A percentile compares a stretch with the other conserved stretches of the same genome.
Conservation (phyloP, 2,888 invertebrate species). For the Acrobeloides nanus region DNA sequence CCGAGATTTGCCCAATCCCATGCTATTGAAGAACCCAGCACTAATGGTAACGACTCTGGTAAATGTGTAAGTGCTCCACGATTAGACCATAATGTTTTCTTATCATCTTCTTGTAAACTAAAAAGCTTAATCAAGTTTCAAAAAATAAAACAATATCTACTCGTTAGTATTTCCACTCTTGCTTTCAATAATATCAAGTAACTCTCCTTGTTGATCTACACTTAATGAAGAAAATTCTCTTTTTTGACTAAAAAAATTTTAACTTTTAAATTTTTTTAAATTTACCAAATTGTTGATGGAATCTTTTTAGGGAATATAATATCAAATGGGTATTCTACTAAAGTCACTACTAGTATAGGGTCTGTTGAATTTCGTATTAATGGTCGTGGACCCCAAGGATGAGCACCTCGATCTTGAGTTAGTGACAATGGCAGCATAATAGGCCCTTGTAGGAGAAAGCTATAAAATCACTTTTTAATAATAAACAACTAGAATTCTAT, state of each 20-base stretch:
- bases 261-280: conserved; percentile 3
- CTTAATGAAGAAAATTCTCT: not conserved
- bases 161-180: too few relatives aligned
- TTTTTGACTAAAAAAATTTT: conserved; percentile 7
- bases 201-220: too few relatives aligned
- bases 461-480: conserved; percentile 9
- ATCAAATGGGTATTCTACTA: conserved; percentile 33
- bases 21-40: conserved; percentile 39
- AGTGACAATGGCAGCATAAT: conserved; percentile 19
- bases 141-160: not conserved
- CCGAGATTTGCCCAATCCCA: conserved; percentile 25
- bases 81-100: conserved; percentile 56
- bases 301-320: conserved; percentile 36
- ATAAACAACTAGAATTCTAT: conserved; percentile 12
- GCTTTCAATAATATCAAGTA: too few relatives aligned
- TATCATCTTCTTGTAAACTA: conserved; percentile 55
- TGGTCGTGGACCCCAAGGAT: conserved; percentile 46
- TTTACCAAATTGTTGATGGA: conserved; percentile 5
- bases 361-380: conserved; percentile 33
- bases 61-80: conserved; percentile 54
- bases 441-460: conserved; percentile 25
- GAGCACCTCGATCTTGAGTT: conserved; percentile 25
- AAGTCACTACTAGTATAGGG: conserved; percentile 36
- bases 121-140: not conserved
- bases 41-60: conserved; percentile 54